These are phyloP conservation scores for Phyllotreta cruciferae DNA, from an alignment of 2,888 invertebrate genomes.

Conservation along the genomic window DNA sequence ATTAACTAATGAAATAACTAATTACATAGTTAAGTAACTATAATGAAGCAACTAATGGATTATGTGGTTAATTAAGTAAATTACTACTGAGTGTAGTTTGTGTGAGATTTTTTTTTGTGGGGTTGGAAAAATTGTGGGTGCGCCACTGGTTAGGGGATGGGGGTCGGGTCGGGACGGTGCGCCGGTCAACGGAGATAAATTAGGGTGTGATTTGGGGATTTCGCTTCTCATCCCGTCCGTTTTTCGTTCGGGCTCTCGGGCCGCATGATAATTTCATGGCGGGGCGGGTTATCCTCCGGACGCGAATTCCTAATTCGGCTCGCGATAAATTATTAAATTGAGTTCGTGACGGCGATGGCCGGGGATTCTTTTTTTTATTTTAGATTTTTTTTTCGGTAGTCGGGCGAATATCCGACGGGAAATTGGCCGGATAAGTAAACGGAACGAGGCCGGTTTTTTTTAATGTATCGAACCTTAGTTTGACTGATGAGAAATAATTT, in stretches of 20 bases:
- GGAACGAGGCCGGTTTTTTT: no score
- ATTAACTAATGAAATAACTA: no score
- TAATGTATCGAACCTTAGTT: no score
- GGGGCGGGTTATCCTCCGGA: neutral
- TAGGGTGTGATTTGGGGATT: conserved; percentile 25
- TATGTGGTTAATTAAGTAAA: no score
- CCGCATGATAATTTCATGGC: conserved; percentile 16
- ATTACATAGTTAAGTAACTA: no score
- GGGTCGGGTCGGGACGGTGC: neutral
- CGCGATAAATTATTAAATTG: conserved; percentile 3
- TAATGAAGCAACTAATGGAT: no score
- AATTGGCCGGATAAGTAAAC: no score
- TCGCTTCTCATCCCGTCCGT: conserved; percentile 29
- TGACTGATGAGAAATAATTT: no score
- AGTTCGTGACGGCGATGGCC: neutral
- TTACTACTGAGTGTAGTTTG: no score
- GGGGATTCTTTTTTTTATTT: no score
- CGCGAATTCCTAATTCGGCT: neutral
- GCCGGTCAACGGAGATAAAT: conserved; percentile 17
- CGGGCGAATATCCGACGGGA: no score
- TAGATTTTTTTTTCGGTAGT: no score
- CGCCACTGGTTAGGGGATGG: neutral
- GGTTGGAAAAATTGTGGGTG: neutral
- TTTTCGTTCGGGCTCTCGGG: conserved; percentile 10
- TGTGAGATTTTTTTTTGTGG: neutral